phyloP scores from a whole-genome alignment of 2,113 vertebrate genomes.

The Melanerpes aurifrons region DNA sequence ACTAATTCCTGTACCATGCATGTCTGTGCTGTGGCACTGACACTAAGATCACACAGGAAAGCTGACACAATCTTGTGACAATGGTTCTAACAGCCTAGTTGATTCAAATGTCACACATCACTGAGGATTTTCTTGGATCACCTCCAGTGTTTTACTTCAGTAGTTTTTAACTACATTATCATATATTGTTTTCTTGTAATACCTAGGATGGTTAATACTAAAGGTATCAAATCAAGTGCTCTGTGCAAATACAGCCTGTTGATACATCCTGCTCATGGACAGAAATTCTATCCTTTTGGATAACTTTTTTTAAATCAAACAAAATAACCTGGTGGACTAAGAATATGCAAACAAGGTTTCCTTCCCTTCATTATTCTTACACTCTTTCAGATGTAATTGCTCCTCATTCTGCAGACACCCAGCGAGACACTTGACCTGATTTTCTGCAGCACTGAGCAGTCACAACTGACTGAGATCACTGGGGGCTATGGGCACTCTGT shows the following conservation, averaged over 20 bases:
- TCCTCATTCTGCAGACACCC: not conserved
- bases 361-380: not conserved
- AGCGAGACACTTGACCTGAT: slow-evolving; percentile 49
- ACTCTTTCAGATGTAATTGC: not conserved
- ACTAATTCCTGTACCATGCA: not conserved
- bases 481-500: fast-evolving
- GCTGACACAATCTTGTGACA: not conserved
- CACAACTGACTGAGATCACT: slow-evolving; percentile 5
- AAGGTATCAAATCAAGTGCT: not conserved
- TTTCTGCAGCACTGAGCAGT: slow-evolving; percentile 61
- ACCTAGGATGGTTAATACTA: not conserved
- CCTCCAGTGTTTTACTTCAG: not conserved
- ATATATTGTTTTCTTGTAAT: not conserved
- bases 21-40: not conserved
- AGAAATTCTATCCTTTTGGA: not conserved
- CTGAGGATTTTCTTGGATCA: not conserved
- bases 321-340: not conserved
- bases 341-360: not conserved
- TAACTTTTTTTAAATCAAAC: not conserved
- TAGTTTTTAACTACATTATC: not conserved
- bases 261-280: not conserved
- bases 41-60: not conserved
- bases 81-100: not conserved
- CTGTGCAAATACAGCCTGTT: not conserved
- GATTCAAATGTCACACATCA: not conserved